phyloP scores from a whole-genome alignment of 2,888 invertebrate genomes.

The Eilema depressum region DNA sequence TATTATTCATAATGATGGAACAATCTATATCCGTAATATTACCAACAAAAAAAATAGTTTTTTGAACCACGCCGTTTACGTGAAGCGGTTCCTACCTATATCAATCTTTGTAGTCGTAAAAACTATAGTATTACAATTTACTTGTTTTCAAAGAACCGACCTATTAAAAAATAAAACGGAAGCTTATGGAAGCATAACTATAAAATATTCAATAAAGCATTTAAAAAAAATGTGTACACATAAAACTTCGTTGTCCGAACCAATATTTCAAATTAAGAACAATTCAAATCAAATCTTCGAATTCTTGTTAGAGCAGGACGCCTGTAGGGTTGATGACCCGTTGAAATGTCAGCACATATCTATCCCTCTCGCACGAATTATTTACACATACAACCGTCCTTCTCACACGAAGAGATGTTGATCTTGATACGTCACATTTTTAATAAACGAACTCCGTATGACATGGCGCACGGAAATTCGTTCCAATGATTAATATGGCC shows the following conservation, averaged over 20 bases:
- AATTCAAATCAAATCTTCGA: constrained; percentile 86
- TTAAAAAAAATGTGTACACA: constrained; percentile 61
- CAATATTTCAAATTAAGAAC: constrained; percentile 86
- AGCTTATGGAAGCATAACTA: constrained; percentile 70
- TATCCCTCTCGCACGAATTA: constrained; percentile 70
- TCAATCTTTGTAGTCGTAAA: constrained; percentile 72
- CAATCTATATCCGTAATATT: constrained; percentile 50
- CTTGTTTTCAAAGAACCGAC: constrained; percentile 60
- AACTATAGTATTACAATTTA: constrained; percentile 67
- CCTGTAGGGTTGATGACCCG: constrained; percentile 86
- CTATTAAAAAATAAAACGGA: constrained; percentile 81
- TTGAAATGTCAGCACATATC: constrained; percentile 84
- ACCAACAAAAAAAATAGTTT: constrained; percentile 42
- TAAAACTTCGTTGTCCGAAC: constrained; percentile 70
- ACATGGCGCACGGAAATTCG: constrained; percentile 86
- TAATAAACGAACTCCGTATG: constrained; percentile 86
- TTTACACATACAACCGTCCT: constrained; percentile 67
- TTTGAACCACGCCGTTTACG: constrained; percentile 53
- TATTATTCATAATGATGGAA: constrained; percentile 51
- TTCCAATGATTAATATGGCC: constrained; percentile 86
- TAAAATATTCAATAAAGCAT: constrained; percentile 78
- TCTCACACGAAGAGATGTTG: constrained; percentile 81
- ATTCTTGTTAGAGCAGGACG: constrained; percentile 86
- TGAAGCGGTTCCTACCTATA: constrained; percentile 53
- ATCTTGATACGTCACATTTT: constrained; percentile 88